phyloP scores from a whole-genome alignment of 1,140 invertebrate species.

The Macrotrachela quadricornifera region DNA sequence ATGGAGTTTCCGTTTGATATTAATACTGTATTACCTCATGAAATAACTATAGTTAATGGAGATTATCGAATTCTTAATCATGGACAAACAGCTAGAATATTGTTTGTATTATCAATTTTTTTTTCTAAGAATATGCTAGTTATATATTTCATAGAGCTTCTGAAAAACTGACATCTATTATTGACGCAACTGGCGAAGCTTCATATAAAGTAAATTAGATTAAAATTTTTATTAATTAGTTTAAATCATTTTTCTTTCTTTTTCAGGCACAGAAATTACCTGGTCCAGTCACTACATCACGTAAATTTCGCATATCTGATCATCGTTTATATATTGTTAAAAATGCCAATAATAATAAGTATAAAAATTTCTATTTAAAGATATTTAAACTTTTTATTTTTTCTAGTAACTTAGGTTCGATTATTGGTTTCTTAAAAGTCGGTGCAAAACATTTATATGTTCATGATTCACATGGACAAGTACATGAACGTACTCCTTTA shows the following conservation, averaged over 20 bases:
- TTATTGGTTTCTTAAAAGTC: slow-evolving; percentile 25
- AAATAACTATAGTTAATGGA: slow-evolving; percentile 17
- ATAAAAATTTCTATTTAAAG: slow-evolving; percentile 1
- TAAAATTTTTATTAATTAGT: slow-evolving; percentile 1
- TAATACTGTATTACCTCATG: slow-evolving; percentile 15
- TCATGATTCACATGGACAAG: slow-evolving; percentile 19
- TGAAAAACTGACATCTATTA: slow-evolving; percentile 17
- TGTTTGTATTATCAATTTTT: neutral
- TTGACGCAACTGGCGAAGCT: slow-evolving; percentile 27
- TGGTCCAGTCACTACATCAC: slow-evolving; percentile 20
- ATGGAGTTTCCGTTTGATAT: slow-evolving; percentile 25
- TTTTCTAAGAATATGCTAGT: neutral
- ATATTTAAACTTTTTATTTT: slow-evolving; percentile 1
- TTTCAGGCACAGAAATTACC: slow-evolving; percentile 26
- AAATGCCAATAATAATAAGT: slow-evolving; percentile 20
- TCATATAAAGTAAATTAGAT: slow-evolving; percentile 20
- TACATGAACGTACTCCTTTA: slow-evolving; percentile 24
- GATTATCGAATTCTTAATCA: slow-evolving; percentile 11
- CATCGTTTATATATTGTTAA: slow-evolving; percentile 28
- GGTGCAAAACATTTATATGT: slow-evolving; percentile 28
- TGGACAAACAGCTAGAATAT: neutral
- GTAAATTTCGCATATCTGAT: slow-evolving; percentile 21
- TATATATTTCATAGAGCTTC: slow-evolving; percentile 3
- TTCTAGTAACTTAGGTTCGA: slow-evolving; percentile 16
- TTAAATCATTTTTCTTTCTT: neutral